Base-by-base conservation (phyloP, 2,888 invertebrate species). In the Drosophila fulvimacula region DNA sequence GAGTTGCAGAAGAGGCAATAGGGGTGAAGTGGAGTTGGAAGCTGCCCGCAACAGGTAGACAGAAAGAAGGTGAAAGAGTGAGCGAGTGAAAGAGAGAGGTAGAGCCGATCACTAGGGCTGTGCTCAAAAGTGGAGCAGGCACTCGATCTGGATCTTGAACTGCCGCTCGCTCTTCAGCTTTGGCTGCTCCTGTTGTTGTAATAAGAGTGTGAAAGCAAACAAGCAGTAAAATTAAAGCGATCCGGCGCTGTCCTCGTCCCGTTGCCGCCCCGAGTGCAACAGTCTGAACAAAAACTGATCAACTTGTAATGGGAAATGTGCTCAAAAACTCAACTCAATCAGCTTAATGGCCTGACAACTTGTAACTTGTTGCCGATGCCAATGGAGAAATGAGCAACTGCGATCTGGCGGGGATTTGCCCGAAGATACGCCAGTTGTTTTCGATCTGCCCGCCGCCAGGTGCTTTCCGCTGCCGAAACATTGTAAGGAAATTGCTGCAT, bases 151-250 rank as follows among this genome's bases (percentile, higher is more conserved):
- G 30, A 53, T 64, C 48, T 32, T 41, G 56, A 58, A 30, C 60
- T 39, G 52, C 30, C 39, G 36, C 55, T 59, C 52, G 36, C 46
- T 57, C 62, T 24, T 44, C 57, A 44, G 64, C 30, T n/a, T n/a
- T 19, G 36, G 64, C 30, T n/a, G n/a, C 41, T 39, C 46, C 48
- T 73, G 70, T 73, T 70, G 64, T 73, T 70, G 78, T 86, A 73
- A 79, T 83, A 73, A 76, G 83, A 90, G 90, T 88, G 88, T 89
- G 90, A 88, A 90, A 84, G 88, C 82, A 90, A 88, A 88, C 85
- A 88, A 86, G 89, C 82, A 79, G 88, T 88, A 73, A 85, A 82
- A 85, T 85, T 78, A 82, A 76, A 75, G 79, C 71, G 67, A 70
- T 77, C 68, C 75, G 73, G 34, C 48, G 44, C 67, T 46, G 46